These are phyloP conservation scores for Ochotona princeps DNA, from an alignment of 2,113 vertebrate genomes.

Conservation along the genomic window DNA sequence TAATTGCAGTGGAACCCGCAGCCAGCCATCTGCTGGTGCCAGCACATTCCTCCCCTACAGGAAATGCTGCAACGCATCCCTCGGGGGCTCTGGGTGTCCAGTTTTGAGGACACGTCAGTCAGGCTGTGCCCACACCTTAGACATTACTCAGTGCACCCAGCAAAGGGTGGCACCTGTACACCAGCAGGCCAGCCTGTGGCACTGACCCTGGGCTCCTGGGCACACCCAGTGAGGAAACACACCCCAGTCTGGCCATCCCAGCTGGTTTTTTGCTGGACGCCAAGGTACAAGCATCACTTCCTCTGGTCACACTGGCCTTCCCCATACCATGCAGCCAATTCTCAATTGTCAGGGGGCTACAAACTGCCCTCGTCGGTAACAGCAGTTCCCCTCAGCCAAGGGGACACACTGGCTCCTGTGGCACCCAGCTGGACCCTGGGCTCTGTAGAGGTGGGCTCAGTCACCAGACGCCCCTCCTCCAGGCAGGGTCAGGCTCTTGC, in stretches of 20 bases:
- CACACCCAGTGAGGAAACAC: neutral
- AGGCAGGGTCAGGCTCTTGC: neutral
- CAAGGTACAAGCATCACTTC: neutral
- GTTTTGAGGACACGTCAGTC: neutral
- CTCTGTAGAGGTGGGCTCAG: neutral
- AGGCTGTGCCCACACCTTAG: neutral
- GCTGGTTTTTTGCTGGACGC: neutral
- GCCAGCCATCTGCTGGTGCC: neutral
- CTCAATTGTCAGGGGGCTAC: neutral
- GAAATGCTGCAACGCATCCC: neutral
- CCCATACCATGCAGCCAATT: neutral
- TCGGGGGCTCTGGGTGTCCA: neutral
- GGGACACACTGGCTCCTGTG: rapidly evolving
- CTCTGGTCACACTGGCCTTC: neutral
- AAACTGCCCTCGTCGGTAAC: neutral
- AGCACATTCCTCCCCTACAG: neutral
- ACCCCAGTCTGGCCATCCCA: neutral
- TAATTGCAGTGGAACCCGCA: neutral
- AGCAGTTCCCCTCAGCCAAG: neutral
- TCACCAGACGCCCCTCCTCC: neutral
- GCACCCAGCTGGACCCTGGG: neutral
- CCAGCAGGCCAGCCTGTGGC: neutral
- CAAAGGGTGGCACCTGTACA: neutral
- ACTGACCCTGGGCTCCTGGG: neutral
- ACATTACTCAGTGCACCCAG: neutral